phyloP scores from a whole-genome alignment of 2,797 vertebrate genomes.

The Geotrypetes seraphini region DNA sequence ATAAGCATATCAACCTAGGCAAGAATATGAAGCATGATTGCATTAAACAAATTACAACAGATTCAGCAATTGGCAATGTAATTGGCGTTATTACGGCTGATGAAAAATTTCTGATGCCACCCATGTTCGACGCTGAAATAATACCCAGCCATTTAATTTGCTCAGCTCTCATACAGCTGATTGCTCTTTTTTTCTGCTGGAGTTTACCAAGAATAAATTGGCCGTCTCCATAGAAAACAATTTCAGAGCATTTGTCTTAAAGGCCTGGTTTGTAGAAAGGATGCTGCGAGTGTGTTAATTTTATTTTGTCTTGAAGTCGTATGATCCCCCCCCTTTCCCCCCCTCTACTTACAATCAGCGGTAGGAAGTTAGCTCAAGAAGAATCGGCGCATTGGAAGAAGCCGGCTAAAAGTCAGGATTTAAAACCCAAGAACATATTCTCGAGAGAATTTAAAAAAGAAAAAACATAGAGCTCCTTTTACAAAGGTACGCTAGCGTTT shows the following conservation, averaged over 20 bases:
- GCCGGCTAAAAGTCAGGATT: too few relatives aligned
- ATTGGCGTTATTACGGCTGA: slow-evolving; percentile 56
- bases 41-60: slow-evolving; percentile 43
- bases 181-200: slow-evolving; percentile 44
- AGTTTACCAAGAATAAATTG: slow-evolving; percentile 21
- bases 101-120: slow-evolving; percentile 52
- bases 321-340: too few relatives aligned
- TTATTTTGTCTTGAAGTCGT: too few relatives aligned
- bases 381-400: too few relatives aligned
- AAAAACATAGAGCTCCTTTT: too few relatives aligned
- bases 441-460: too few relatives aligned
- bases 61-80: slow-evolving; percentile 59
- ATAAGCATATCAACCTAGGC: slow-evolving; percentile 36
- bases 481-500: too few relatives aligned
- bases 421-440: too few relatives aligned
- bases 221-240: slow-evolving; percentile 10
- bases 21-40: slow-evolving; percentile 34
- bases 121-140: slow-evolving; percentile 41
- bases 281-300: too few relatives aligned
- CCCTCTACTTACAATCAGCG: too few relatives aligned
- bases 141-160: slow-evolving; percentile 50
- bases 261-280: too few relatives aligned
- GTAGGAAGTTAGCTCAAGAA: too few relatives aligned
- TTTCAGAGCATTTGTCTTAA: background rate
- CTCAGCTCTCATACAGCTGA: slow-evolving; percentile 33